A percentile compares a stretch with the other conserved stretches of the same genome.
phyloP scores from a whole-genome alignment of 2,113 vertebrate species.

The Eulemur macaco region DNA sequence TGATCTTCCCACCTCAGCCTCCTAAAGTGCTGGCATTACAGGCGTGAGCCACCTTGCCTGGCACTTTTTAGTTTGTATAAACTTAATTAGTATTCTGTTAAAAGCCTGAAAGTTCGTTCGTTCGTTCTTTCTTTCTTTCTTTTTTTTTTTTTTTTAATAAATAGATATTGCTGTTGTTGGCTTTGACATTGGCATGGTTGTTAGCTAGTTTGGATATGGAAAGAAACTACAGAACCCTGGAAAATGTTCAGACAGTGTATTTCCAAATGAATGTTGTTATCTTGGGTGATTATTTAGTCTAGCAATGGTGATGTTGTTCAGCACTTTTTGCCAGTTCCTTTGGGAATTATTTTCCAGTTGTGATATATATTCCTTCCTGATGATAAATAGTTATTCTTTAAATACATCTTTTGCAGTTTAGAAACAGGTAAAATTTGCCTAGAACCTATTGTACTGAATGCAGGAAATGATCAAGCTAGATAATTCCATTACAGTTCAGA shows the following conservation, averaged over 20 bases:
- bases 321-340: neutral
- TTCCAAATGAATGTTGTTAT: neutral
- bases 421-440: neutral
- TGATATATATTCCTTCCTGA: neutral
- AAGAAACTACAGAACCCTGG: neutral
- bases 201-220: neutral
- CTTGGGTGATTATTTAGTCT: neutral
- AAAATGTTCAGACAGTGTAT: neutral
- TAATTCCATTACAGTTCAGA: neutral
- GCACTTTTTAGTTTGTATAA: neutral
- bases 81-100: neutral
- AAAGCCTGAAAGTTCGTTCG: neutral
- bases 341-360: neutral
- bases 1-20: no score
- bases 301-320: neutral
- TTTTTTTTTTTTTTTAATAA: neutral
- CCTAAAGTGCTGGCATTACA: no score
- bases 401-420: neutral
- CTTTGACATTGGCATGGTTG: neutral
- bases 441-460: neutral
- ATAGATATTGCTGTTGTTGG: neutral
- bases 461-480: neutral
- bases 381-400: conserved; percentile 1
- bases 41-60: no score
- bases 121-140: neutral